Evolutionary conservation across 1,140 invertebrate species (phyloP).

Genomic region (Drosophila carrolli): DNA sequence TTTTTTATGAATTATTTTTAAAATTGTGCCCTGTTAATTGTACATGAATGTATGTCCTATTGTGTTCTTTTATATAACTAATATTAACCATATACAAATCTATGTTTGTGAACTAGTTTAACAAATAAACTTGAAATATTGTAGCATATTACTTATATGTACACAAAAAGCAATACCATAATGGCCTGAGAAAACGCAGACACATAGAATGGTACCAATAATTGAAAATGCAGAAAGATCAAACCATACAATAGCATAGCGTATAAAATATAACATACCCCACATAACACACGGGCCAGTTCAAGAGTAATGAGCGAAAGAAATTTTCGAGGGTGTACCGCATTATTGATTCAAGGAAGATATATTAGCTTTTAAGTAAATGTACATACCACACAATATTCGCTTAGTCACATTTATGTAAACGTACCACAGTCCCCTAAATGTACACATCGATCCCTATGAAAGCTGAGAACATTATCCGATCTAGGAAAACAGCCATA

Average conservation of each 20-base stretch:
- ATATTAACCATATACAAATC: slow-evolving; percentile 9
- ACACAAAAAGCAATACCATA: slow-evolving; percentile 38
- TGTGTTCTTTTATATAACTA: slow-evolving; percentile 15
- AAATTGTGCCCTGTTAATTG: slow-evolving; percentile 34
- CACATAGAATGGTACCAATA: slow-evolving; percentile 9
- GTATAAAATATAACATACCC: neutral
- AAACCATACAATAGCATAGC: slow-evolving; percentile 2
- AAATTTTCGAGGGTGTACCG: neutral
- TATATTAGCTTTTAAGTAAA: slow-evolving; percentile 22
- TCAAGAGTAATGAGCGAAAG: slow-evolving; percentile 2
- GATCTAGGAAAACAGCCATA: slow-evolving; percentile 29
- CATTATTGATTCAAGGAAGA: neutral
- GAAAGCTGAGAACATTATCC: slow-evolving; percentile 1
- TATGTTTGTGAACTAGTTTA: slow-evolving; percentile 27
- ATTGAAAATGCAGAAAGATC: neutral
- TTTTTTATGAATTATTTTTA: slow-evolving; percentile 2
- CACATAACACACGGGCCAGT: slow-evolving; percentile 19
- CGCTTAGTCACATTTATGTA: slow-evolving; percentile 8
- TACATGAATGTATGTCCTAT: slow-evolving; percentile 9
- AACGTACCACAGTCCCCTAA: slow-evolving; percentile 3
- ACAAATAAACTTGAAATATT: slow-evolving; percentile 28
- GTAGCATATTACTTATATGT: slow-evolving; percentile 10
- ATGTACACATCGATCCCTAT: neutral
- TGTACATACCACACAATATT: slow-evolving; percentile 31
- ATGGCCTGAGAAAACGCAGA: slow-evolving; percentile 34